These are phyloP conservation scores for Eriosoma lanigerum DNA, from an alignment of 1,140 invertebrate genomes.

Conservation along the genomic window DNA sequence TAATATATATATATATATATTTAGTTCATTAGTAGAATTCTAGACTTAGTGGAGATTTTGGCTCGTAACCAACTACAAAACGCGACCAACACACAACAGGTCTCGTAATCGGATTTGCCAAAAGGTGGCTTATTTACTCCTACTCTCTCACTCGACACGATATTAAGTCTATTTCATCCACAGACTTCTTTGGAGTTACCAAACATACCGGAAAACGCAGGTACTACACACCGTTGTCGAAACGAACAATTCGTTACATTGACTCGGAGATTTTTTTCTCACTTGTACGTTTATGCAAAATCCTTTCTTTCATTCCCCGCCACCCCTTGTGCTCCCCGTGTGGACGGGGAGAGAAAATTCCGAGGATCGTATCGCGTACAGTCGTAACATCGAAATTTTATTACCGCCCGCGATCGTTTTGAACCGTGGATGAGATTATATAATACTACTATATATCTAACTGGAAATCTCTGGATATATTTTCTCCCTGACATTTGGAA, in stretches of 20 bases:
- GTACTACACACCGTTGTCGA: slow-evolving; percentile 3
- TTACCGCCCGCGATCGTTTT: neutral
- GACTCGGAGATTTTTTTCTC: neutral
- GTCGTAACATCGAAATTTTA: slow-evolving; percentile 3
- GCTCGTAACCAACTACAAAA: slow-evolving; percentile 44
- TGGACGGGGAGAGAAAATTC: no score
- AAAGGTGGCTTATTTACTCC: slow-evolving; percentile 43
- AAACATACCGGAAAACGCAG: neutral
- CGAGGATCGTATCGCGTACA: no score
- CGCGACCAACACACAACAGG: slow-evolving; percentile 35
- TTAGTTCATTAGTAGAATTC: slow-evolving; percentile 29
- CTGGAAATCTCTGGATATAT: neutral
- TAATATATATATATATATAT: neutral
- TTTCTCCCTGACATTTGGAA: neutral
- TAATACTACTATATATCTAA: neutral
- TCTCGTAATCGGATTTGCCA: slow-evolving; percentile 33
- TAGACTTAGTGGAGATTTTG: slow-evolving; percentile 29
- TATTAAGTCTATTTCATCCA: slow-evolving; percentile 26
- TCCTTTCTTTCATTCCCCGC: neutral
- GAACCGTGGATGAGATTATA: neutral
- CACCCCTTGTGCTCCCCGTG: no score
- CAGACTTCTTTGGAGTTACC: slow-evolving; percentile 30
- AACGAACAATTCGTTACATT: slow-evolving; percentile 16
- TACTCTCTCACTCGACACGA: neutral
- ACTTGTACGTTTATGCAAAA: neutral